Percentiles rank a stretch among this genome's conserved stretches.
Evolutionary conservation across 2,113 vertebrate species (phyloP).

Genomic region (Syngnathus scovelli): DNA sequence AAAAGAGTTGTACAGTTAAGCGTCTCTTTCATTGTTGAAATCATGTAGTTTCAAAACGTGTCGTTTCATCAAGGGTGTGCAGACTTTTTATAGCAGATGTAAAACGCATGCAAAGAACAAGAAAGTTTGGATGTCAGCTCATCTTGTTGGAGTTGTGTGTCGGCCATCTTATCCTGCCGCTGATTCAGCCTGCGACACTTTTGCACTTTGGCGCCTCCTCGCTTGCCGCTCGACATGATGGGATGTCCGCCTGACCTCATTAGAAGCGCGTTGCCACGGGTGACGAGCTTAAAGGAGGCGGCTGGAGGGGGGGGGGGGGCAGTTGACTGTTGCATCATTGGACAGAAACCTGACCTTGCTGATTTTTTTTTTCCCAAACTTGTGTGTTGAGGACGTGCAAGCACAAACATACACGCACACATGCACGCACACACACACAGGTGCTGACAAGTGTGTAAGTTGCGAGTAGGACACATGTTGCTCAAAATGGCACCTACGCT

Average conservation of each 20-base stretch:
- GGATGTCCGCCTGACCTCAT: constrained; percentile 74
- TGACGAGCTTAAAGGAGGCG: constrained; percentile 38
- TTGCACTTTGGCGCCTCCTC: constrained; percentile 50
- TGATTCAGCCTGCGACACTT: constrained; percentile 47
- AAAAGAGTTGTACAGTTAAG: too few relatives aligned
- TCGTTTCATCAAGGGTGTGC: neutral
- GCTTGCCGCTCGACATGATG: constrained; percentile 62
- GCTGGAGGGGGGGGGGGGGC: neutral
- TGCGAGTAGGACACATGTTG: neutral
- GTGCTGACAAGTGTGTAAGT: neutral
- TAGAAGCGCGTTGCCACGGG: constrained; percentile 63
- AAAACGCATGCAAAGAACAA: neutral
- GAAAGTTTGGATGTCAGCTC: neutral
- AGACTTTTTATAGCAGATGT: neutral
- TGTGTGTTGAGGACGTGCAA: constrained; percentile 26
- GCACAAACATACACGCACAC: neutral
- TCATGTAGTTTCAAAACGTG: neutral
- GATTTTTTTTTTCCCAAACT: constrained; percentile 22
- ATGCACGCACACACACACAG: neutral
- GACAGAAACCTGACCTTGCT: constrained; percentile 66
- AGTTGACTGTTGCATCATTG: constrained; percentile 59
- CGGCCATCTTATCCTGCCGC: constrained; percentile 56
- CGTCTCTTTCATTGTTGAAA: too few relatives aligned
- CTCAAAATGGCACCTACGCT: neutral
- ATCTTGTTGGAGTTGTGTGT: neutral